Percentiles rank a stretch among this genome's conserved stretches.
These are phyloP conservation scores for Megatriorchis doriae DNA, from an alignment of 2,113 vertebrate species.

Conservation along the genomic window DNA sequence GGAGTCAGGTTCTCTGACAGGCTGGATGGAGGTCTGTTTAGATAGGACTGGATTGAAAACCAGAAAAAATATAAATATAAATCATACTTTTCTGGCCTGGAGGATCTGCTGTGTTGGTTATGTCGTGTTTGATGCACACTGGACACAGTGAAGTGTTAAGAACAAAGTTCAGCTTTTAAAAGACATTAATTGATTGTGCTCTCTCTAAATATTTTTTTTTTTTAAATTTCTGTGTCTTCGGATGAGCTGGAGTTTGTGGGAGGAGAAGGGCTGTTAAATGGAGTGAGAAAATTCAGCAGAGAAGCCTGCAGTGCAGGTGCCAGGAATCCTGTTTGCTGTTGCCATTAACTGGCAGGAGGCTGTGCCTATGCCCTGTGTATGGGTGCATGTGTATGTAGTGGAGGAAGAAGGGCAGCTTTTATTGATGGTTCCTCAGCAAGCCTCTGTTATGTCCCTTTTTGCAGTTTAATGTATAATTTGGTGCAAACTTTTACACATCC, in stretches of 20 bases:
- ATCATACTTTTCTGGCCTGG: background rate
- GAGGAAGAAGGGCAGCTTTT: background rate
- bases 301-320: background rate
- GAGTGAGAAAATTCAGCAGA: background rate
- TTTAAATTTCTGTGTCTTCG: background rate
- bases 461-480: background rate
- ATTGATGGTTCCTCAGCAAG: background rate
- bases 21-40: background rate
- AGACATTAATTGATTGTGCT: background rate
- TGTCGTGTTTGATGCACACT: background rate
- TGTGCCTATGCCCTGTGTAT: background rate
- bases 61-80: background rate
- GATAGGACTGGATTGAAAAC: background rate
- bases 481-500: background rate
- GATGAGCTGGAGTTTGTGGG: background rate
- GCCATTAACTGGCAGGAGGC: background rate
- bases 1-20: background rate
- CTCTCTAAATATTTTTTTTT: background rate
- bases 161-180: background rate
- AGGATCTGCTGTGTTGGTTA: background rate
- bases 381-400: rapidly evolving
- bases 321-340: background rate
- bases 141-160: background rate
- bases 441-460: background rate
- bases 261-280: background rate